Percentiles rank a stretch among this genome's conserved stretches.
phyloP scores from a whole-genome alignment of 2,797 vertebrate species.

The Argentina silus region DNA sequence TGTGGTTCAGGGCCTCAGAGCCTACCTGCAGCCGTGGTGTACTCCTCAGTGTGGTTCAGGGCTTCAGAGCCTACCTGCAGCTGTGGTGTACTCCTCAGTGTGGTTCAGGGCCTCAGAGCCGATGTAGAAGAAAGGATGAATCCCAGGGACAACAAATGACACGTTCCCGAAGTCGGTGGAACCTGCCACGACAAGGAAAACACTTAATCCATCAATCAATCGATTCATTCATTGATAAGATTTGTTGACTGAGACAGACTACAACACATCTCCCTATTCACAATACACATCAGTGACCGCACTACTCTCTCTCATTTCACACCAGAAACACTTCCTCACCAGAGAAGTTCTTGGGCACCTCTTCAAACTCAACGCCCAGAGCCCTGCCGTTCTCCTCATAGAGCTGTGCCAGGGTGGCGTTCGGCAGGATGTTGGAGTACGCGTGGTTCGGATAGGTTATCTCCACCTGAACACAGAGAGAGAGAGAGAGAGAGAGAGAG shows the following conservation, averaged over 20 bases:
- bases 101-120: conserved; percentile 85
- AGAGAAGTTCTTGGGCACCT: conserved; percentile 46
- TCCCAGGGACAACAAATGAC: conserved; percentile 83
- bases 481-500: not conserved
- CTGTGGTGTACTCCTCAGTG: conserved; percentile 85
- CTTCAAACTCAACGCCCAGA: conserved; percentile 84
- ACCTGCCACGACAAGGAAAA: conserved; percentile 67
- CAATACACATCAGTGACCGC: not conserved
- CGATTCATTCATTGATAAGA: conserved; percentile 14
- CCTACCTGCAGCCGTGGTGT: conserved; percentile 86
- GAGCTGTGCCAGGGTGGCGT: conserved; percentile 78
- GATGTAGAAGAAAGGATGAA: conserved; percentile 91
- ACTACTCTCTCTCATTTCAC: not conserved
- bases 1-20: conserved; percentile 86
- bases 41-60: conserved; percentile 88
- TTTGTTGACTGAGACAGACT: conserved; percentile 1
- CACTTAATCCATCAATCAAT: conserved; percentile 26
- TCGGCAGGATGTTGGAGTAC: conserved; percentile 87
- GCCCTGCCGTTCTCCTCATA: conserved; percentile 84
- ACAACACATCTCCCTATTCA: not conserved
- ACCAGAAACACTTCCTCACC: conserved; percentile 36
- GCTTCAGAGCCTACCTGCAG: conserved; percentile 85
- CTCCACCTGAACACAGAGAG: conserved; percentile 79
- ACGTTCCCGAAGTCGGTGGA: conserved; percentile 92
- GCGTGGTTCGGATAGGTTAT: conserved; percentile 71